Evolutionary conservation across 2,888 invertebrate genomes (phyloP).

Genomic region (Timandra comae): DNA sequence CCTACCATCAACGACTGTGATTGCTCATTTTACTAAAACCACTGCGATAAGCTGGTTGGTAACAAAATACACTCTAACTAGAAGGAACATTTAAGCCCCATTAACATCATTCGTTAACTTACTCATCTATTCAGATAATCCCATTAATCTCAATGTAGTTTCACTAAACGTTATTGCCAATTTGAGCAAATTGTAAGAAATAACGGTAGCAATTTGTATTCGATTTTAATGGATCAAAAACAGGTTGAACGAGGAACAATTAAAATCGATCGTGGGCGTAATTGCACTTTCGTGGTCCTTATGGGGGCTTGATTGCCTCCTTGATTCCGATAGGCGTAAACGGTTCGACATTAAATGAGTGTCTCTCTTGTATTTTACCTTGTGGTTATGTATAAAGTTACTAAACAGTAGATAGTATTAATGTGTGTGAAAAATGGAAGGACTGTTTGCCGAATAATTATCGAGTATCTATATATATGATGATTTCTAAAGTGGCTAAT

Average conservation of each 20-base stretch:
- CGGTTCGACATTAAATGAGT: background rate
- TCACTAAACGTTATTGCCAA: conserved; percentile 18
- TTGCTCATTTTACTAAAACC: too few species aligned
- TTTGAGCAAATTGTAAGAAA: conserved; percentile 22
- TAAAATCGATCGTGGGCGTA: conserved; percentile 36
- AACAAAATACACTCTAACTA: too few species aligned
- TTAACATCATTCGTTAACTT: conserved; percentile 13
- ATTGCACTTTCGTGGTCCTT: conserved; percentile 36
- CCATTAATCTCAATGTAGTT: conserved; percentile 18
- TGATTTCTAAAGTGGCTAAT: too few species aligned
- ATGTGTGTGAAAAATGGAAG: too few species aligned
- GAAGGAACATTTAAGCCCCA: too few species aligned
- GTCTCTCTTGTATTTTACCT: too few species aligned
- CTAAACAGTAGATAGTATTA: too few species aligned
- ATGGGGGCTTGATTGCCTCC: conserved; percentile 19
- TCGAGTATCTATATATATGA: too few species aligned
- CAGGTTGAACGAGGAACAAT: conserved; percentile 35
- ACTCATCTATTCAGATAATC: background rate
- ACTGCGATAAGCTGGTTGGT: too few species aligned
- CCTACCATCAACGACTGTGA: background rate
- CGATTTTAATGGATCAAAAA: conserved; percentile 25
- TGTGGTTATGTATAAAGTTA: too few species aligned
- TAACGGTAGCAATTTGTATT: conserved; percentile 38
- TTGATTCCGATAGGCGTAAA: conserved; percentile 11
- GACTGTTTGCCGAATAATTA: too few species aligned